phyloP scores from a whole-genome alignment of 2,113 vertebrate genomes.

The Seriola rivoliana region DNA sequence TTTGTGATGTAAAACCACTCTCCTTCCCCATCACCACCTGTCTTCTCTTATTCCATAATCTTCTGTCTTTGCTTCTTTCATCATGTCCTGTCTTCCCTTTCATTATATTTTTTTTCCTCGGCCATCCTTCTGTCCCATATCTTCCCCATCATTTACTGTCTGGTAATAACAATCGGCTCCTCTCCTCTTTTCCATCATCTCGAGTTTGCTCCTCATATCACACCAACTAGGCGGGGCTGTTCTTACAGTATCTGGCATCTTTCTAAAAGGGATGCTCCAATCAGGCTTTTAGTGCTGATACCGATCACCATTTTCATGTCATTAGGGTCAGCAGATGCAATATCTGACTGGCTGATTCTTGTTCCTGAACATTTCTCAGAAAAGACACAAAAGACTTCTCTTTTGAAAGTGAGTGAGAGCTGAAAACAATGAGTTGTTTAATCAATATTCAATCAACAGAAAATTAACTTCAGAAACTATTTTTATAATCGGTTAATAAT shows the following conservation, averaged over 20 bases:
- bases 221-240: not conserved
- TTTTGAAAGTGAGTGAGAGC: not conserved
- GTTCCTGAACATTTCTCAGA: not conserved
- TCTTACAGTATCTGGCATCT: constrained; percentile 3
- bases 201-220: constrained; percentile 22
- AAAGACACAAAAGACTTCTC: not conserved
- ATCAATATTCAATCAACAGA: not conserved
- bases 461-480: not conserved
- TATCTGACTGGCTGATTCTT: constrained; percentile 1
- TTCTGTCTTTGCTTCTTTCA: constrained; percentile 8
- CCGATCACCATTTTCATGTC: constrained; percentile 29
- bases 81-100: constrained; percentile 24
- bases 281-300: constrained; percentile 13
- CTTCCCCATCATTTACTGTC: constrained; percentile 15
- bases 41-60: constrained; percentile 9
- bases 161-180: constrained; percentile 13
- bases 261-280: not conserved
- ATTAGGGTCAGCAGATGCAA: not conserved
- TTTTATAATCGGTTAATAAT: not conserved
- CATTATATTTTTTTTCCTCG: not conserved
- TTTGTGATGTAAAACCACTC: constrained; percentile 22
- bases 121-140: not conserved
- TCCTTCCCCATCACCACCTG: constrained; percentile 16
- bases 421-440: not conserved
- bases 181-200: constrained; percentile 12